A percentile compares a stretch with the other conserved stretches of the same genome.
phyloP scores from a whole-genome alignment of 2,113 vertebrate genomes.

The Hippocampus comes region DNA sequence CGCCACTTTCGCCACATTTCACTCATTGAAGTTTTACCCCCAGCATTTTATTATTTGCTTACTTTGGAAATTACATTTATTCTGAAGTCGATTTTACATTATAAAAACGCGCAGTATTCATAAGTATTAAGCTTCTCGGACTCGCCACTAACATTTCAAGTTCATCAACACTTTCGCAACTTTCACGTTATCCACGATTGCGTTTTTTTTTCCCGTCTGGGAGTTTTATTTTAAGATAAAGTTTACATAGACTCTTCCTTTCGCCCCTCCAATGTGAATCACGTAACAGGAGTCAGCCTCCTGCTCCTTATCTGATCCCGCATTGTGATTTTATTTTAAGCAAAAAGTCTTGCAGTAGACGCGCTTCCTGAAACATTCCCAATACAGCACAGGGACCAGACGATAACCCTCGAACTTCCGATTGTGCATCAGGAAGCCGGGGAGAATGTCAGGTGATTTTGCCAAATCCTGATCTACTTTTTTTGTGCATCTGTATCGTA shows the following conservation, averaged over 20 bases:
- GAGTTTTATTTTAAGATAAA: too few relatives aligned
- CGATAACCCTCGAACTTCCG: constrained; percentile 54
- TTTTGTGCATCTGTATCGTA: not conserved
- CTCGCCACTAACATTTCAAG: not conserved
- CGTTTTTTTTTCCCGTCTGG: too few relatives aligned
- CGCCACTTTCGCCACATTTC: not conserved
- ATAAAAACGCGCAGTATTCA: not conserved
- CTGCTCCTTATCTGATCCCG: constrained; percentile 64
- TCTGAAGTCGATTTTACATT: not conserved
- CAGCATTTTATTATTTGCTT: not conserved
- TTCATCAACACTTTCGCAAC: not conserved
- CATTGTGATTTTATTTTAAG: constrained; percentile 73
- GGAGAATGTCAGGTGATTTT: constrained; percentile 26
- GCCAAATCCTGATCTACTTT: constrained; percentile 22
- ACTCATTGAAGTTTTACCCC: not conserved
- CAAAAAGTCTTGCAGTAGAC: constrained; percentile 36
- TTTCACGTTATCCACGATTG: not conserved
- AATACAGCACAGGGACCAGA: constrained; percentile 57
- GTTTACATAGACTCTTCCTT: constrained; percentile 54
- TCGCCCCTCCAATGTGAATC: constrained; percentile 51
- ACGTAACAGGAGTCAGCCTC: constrained; percentile 52
- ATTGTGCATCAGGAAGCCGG: constrained; percentile 45
- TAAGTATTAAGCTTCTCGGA: not conserved
- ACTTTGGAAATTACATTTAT: not conserved
- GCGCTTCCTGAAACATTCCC: constrained; percentile 61